Base-by-base conservation (phyloP, 2,113 vertebrate genomes). In the Amphiprion ocellaris region DNA sequence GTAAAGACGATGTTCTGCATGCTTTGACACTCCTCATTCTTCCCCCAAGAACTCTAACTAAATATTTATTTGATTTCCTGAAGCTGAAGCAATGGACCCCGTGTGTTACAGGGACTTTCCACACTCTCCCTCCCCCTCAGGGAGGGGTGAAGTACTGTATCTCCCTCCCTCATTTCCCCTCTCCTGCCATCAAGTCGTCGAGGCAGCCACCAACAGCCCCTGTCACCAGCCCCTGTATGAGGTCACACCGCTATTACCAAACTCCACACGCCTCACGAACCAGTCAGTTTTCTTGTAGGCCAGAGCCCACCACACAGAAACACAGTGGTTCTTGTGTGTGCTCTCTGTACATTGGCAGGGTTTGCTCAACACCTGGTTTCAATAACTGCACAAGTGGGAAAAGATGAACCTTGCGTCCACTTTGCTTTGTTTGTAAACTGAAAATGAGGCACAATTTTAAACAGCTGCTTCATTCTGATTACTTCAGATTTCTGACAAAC, bases 91-190 rank as follows among this genome's bases (percentile, higher is more conserved):
- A 93, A 91, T 87, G 77, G 88, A 90, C 86, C 87, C 79, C 85
- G 90, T 90, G 83, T 93, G 84, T 93, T 88, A 69, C 75, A 74
- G 89, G 91, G 91, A 94, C 88, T 91, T 94, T 94, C 91, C 92
- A 90, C 19, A 15, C 46, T 81, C 69, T 71, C 76, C 72, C 80
- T 70, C 69, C 68, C 49, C 69, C 41, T 69, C 62, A 26, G 10
- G 64, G 67, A 79, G 70, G 60, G 24, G 49, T 76, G 62, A 84
- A 73, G 69, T 63, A 64, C 84, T 82, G 81, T 85, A 87, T 28
- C 74, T 64, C 76, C 86, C 77, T 68, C 78, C 79, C 74, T 79
- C 65, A 63, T 83, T 79, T 81, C 33, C 47, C 79, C 62, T 86
- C 54, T 81, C 66, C 61, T 81, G 69, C 82, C 83, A 79, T 73